Percentiles rank a stretch among this genome's conserved stretches.
These are phyloP conservation scores for Crenuchus spilurus DNA, from an alignment of 2,797 vertebrate genomes.

Conservation along the genomic window DNA sequence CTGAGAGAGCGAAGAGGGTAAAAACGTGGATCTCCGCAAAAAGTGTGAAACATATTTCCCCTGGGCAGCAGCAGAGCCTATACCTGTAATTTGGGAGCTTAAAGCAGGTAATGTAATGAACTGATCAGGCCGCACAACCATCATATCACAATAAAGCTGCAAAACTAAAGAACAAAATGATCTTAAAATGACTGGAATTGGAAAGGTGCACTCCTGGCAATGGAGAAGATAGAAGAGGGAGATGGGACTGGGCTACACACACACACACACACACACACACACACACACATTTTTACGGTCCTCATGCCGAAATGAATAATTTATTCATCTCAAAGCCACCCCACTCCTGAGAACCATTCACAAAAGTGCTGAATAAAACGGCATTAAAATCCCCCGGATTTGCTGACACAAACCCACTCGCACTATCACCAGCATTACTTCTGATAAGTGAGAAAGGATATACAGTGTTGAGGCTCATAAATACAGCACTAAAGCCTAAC, in stretches of 20 bases:
- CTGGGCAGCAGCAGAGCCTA: neutral
- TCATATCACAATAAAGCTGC: neutral
- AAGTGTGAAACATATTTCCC: constrained; percentile 27
- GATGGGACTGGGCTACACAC: neutral
- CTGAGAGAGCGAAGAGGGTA: constrained; percentile 12
- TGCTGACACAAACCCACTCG: constrained; percentile 52
- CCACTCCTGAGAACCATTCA: constrained; percentile 58
- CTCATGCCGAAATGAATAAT: constrained; percentile 59
- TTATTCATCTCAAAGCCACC: constrained; percentile 53
- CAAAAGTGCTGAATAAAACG: constrained; percentile 56
- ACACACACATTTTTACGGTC: constrained; percentile 26
- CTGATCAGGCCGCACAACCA: neutral
- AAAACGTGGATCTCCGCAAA: constrained; percentile 10
- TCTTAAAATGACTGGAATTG: constrained; percentile 7
- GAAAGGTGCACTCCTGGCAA: neutral
- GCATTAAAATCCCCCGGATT: constrained; percentile 55
- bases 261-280: neutral
- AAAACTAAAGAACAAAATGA: neutral
- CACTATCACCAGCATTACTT: constrained; percentile 40
- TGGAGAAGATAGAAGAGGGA: neutral
- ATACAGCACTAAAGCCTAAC: constrained; percentile 38
- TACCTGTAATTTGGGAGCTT: neutral
- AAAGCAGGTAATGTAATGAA: constrained; percentile 6
- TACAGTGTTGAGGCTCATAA: constrained; percentile 33
- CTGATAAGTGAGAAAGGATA: constrained; percentile 30